Conservation (phyloP, 2,113 vertebrate genomes). For the Engraulis encrasicolus region DNA sequence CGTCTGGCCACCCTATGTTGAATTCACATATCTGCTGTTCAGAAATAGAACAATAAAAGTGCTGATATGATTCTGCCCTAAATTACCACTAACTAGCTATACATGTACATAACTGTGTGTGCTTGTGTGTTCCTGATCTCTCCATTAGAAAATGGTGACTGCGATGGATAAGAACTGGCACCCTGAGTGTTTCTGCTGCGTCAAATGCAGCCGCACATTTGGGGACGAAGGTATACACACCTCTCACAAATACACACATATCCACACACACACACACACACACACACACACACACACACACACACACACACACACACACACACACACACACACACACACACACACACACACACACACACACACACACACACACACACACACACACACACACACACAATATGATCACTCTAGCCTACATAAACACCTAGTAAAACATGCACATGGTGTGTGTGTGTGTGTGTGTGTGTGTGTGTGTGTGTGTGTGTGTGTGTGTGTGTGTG, state of each 20-base stretch:
- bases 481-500: neutral
- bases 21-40: too few relatives aligned
- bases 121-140: neutral
- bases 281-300: neutral
- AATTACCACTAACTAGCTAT: too few relatives aligned
- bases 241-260: slow-evolving; percentile 14
- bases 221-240: slow-evolving; percentile 90
- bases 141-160: slow-evolving; percentile 88
- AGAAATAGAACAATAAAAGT: too few relatives aligned
- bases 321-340: slow-evolving; percentile 32
- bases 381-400: neutral
- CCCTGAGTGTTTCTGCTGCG: slow-evolving; percentile 91
- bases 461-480: neutral
- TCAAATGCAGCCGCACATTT: slow-evolving; percentile 84
- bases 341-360: neutral
- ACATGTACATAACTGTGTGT: neutral
- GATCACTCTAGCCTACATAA: too few relatives aligned
- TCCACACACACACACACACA: neutral
- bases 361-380: slow-evolving; percentile 6
- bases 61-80: too few relatives aligned
- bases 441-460: too few relatives aligned
- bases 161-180: slow-evolving; percentile 92
- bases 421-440: too few relatives aligned
- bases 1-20: too few relatives aligned
- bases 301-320: slow-evolving; percentile 18